phyloP scores from a whole-genome alignment of 2,797 vertebrate species.

The Macroramphosus scolopax region DNA sequence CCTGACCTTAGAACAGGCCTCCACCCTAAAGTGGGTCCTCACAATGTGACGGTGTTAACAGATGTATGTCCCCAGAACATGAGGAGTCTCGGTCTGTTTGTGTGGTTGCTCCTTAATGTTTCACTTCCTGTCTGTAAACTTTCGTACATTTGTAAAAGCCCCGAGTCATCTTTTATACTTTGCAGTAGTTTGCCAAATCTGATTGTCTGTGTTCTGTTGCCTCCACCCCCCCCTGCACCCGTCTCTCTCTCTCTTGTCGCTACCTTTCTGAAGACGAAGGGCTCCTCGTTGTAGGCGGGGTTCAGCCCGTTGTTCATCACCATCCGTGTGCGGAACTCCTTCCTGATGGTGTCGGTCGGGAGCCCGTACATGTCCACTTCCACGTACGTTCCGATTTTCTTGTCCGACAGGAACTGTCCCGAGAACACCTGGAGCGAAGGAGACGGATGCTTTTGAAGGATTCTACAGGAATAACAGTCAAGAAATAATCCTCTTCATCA shows the following conservation, averaged over 20 bases:
- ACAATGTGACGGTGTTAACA: too few relatives aligned
- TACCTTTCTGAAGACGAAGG: slow-evolving; percentile 98
- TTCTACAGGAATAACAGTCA: neutral
- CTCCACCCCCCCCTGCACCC: neutral
- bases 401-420: slow-evolving; percentile 97
- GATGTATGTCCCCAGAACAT: too few relatives aligned
- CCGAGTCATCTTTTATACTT: too few relatives aligned
- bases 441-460: neutral
- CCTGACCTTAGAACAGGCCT: too few relatives aligned
- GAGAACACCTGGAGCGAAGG: slow-evolving; percentile 86
- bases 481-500: neutral
- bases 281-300: slow-evolving; percentile 97
- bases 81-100: too few relatives aligned
- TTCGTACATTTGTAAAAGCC: too few relatives aligned
- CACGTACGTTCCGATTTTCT: slow-evolving; percentile 96
- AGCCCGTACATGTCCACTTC: slow-evolving; percentile 99
- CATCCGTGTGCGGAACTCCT: slow-evolving; percentile 97
- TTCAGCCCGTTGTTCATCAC: slow-evolving; percentile 99
- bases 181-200: too few relatives aligned
- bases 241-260: neutral
- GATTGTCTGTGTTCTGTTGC: too few relatives aligned
- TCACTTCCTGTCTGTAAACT: too few relatives aligned
- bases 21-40: too few relatives aligned
- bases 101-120: too few relatives aligned
- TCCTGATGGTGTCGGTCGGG: slow-evolving; percentile 96